phyloP scores from a whole-genome alignment of 2,797 vertebrate species.

The Hypotaenidia philippensis region DNA sequence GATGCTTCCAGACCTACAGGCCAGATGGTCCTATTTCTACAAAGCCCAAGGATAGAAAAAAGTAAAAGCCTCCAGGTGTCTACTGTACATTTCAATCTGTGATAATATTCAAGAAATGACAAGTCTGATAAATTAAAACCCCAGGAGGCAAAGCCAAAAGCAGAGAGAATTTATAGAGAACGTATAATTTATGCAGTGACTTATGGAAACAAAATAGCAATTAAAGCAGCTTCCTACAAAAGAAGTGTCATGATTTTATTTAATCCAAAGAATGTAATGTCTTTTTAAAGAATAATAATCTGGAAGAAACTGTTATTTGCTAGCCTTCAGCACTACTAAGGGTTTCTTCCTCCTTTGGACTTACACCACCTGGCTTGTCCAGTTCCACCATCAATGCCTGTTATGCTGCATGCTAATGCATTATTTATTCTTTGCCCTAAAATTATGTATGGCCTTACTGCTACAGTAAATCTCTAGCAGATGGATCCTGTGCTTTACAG shows the following conservation, averaged over 20 bases:
- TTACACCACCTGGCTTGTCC: neutral
- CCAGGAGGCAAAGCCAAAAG: slow-evolving; percentile 36
- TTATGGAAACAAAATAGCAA: slow-evolving; percentile 25
- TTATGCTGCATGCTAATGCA: neutral
- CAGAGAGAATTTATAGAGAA: slow-evolving; percentile 26
- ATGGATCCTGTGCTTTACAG: neutral
- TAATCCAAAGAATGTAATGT: neutral
- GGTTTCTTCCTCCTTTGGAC: neutral
- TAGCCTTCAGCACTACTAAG: neutral
- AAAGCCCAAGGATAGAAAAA: slow-evolving; percentile 44
- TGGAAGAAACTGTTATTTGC: neutral
- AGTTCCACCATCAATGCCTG: neutral
- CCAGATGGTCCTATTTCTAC: slow-evolving; percentile 64
- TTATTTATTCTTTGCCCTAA: neutral
- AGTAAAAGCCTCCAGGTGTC: slow-evolving; percentile 68
- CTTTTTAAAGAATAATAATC: neutral
- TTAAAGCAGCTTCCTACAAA: neutral
- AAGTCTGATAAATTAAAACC: slow-evolving; percentile 57
- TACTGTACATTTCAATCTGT: slow-evolving; percentile 62
- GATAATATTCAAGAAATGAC: slow-evolving; percentile 57
- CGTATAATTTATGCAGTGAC: slow-evolving; percentile 16
- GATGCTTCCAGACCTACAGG: slow-evolving; percentile 71
- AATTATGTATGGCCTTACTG: neutral
- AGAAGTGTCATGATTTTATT: neutral
- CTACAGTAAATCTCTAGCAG: neutral